Evolutionary conservation across 1,140 invertebrate species (phyloP).

Genomic region (Archivesica marissinica): DNA sequence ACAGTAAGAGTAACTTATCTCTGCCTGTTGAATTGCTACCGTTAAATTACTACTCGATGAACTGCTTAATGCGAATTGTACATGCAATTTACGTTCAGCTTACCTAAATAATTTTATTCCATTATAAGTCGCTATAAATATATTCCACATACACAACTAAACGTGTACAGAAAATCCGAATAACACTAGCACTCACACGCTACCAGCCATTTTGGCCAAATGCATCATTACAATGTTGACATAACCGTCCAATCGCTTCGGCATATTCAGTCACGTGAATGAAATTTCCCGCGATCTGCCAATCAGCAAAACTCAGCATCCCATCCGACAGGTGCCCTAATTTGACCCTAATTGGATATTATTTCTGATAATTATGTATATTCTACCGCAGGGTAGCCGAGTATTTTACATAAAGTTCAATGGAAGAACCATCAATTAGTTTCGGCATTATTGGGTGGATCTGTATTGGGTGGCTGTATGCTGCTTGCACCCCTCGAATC

Average conservation of each 20-base stretch:
- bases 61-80: too few species aligned
- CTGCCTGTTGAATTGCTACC: too few species aligned
- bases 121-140: constrained; percentile 4
- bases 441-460: too few species aligned
- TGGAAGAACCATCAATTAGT: too few species aligned
- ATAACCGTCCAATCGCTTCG: constrained; percentile 53
- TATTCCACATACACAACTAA: constrained; percentile 8
- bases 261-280: constrained; percentile 50
- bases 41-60: too few species aligned
- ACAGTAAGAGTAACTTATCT: too few species aligned
- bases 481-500: too few species aligned
- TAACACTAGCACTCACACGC: background rate
- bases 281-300: constrained; percentile 55
- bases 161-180: background rate
- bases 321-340: constrained; percentile 38
- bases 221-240: constrained; percentile 59
- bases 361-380: too few species aligned
- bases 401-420: too few species aligned
- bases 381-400: too few species aligned
- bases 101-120: constrained; percentile 16
- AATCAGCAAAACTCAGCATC: constrained; percentile 45
- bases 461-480: too few species aligned
- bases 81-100: background rate
- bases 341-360: constrained; percentile 26
- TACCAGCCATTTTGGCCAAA: constrained; percentile 53